Conservation (phyloP, 2,797 vertebrate genomes). For the Atherinosoma microstoma region DNA sequence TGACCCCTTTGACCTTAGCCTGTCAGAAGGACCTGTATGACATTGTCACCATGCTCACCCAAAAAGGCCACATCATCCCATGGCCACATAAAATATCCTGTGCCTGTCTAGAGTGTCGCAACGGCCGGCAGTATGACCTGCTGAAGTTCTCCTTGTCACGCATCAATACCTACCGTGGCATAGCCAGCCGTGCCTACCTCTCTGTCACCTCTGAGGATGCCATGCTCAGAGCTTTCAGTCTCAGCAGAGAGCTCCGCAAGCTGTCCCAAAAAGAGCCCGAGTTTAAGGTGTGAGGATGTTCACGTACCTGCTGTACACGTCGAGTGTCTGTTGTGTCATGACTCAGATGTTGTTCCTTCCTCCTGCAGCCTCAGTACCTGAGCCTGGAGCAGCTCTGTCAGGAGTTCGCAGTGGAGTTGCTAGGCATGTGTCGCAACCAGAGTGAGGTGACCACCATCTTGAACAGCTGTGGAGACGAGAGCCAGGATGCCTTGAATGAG, state of each 20-base stretch:
- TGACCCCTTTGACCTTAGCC: slow-evolving; percentile 91
- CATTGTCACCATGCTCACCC: slow-evolving; percentile 89
- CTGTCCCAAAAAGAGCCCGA: slow-evolving; percentile 92
- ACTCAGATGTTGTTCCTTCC: slow-evolving; percentile 6
- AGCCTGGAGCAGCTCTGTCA: slow-evolving; percentile 88
- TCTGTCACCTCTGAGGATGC: slow-evolving; percentile 90
- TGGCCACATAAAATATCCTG: slow-evolving; percentile 91
- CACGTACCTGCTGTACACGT: not conserved
- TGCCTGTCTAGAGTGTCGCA: slow-evolving; percentile 90
- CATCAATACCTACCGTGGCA: slow-evolving; percentile 93
- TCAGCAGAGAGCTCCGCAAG: slow-evolving; percentile 89
- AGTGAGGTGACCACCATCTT: slow-evolving; percentile 91
- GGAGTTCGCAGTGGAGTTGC: slow-evolving; percentile 91
- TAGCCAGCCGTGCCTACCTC: slow-evolving; percentile 90
- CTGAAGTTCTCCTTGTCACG: slow-evolving; percentile 93
- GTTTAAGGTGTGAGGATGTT: slow-evolving; percentile 86
- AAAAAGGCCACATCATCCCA: slow-evolving; percentile 89
- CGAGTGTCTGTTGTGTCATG: not conserved
- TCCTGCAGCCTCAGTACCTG: slow-evolving; percentile 89
- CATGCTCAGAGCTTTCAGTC: slow-evolving; percentile 90
- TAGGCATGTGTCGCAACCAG: slow-evolving; percentile 95
- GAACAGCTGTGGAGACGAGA: slow-evolving; percentile 84
- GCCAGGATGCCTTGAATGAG: slow-evolving; percentile 77
- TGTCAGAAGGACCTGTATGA: slow-evolving; percentile 94
- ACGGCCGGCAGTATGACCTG: slow-evolving; percentile 90